Percentiles rank a stretch among this genome's conserved stretches.
These are phyloP conservation scores for Maniola hyperantus DNA, from an alignment of 2,888 invertebrate genomes.

Conservation along the genomic window DNA sequence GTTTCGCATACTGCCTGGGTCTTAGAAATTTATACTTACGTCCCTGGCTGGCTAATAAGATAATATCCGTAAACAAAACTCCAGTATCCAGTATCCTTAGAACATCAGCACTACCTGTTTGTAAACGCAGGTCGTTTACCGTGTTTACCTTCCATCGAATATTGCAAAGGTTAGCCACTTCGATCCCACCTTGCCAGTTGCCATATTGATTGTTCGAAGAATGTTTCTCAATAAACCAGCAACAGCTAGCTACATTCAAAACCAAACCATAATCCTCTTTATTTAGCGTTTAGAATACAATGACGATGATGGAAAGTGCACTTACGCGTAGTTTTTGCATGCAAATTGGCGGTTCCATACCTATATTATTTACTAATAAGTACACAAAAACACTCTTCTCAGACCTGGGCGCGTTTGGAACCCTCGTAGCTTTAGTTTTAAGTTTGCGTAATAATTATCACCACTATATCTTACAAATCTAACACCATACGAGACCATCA, in stretches of 20 bases:
- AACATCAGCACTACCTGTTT: slow-evolving; percentile 30
- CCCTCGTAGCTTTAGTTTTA: too few species aligned
- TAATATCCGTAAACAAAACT: background rate
- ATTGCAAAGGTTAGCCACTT: slow-evolving; percentile 23
- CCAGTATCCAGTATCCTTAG: background rate
- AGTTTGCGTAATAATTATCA: too few species aligned
- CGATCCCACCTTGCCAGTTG: slow-evolving; percentile 14
- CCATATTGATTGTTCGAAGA: background rate
- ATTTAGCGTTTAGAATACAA: background rate
- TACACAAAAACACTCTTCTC: too few species aligned
- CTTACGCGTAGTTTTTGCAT: background rate
- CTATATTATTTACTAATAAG: background rate
- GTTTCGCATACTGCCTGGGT: too few species aligned
- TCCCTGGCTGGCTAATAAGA: background rate
- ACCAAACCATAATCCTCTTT: background rate
- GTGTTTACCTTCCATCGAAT: slow-evolving; percentile 34
- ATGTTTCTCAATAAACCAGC: slow-evolving; percentile 7
- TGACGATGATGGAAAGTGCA: background rate
- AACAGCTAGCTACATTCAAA: background rate
- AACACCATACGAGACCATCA: too few species aligned
- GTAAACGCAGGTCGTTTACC: slow-evolving; percentile 35
- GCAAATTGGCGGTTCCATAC: background rate
- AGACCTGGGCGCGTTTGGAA: too few species aligned
- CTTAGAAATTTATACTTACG: too few species aligned
- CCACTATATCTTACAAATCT: too few species aligned